Percentiles rank a stretch among this genome's conserved stretches.
These are phyloP conservation scores for Eupithecia abbreviata DNA, from an alignment of 2,888 invertebrate species.

Conservation along the genomic window DNA sequence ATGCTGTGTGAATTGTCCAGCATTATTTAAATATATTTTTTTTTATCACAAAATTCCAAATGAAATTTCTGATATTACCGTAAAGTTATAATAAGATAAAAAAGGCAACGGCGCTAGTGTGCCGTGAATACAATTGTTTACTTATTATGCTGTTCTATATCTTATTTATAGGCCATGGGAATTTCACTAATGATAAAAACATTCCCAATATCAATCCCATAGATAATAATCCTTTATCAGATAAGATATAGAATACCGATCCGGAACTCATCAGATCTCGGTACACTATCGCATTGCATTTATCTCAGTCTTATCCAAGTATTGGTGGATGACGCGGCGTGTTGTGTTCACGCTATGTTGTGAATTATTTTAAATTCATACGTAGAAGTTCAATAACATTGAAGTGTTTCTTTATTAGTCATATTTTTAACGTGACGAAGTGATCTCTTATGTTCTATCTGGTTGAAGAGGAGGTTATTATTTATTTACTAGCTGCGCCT, in stretches of 20 bases:
- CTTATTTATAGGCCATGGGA: neutral
- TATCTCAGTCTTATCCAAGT: neutral
- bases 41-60: no score
- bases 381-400: neutral
- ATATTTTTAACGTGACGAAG: neutral
- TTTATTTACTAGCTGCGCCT: neutral
- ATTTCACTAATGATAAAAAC: neutral
- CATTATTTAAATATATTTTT: no score
- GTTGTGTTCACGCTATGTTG: neutral
- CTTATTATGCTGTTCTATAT: neutral
- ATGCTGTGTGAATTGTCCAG: no score
- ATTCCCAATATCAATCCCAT: no score
- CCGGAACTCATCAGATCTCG: neutral
- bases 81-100: no score
- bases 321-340: neutral
- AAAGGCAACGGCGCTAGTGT: no score
- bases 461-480: neutral
- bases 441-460: neutral
- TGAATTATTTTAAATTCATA: neutral
- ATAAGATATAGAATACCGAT: neutral
- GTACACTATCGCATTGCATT: slow-evolving; percentile 1
- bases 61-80: no score
- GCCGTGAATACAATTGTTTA: no score
- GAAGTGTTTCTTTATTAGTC: neutral
- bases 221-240: neutral